These are phyloP conservation scores for Bunonema sp. DNA, from an alignment of 2,888 invertebrate genomes.

Conservation along the genomic window DNA sequence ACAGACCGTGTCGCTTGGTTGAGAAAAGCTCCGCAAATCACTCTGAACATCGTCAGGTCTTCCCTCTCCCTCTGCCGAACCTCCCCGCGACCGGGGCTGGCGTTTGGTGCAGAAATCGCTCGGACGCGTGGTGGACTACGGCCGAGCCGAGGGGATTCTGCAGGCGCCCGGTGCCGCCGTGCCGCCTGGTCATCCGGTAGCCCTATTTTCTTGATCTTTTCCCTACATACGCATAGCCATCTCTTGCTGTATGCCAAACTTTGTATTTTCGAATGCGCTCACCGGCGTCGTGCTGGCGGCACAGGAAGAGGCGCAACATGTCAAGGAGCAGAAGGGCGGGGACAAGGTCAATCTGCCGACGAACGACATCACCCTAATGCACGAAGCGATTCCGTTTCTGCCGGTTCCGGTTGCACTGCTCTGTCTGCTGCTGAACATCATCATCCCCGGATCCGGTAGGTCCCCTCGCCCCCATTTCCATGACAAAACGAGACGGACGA, in stretches of 20 bases:
- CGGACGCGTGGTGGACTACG: conserved; percentile 39
- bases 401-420: conserved; percentile 72
- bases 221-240: background rate
- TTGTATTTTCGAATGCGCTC: conserved; percentile 7
- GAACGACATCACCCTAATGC: conserved; percentile 60
- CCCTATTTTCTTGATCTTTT: background rate
- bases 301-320: conserved; percentile 35
- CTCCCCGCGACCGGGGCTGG: too few species aligned
- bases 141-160: conserved; percentile 38
- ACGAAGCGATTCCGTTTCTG: conserved; percentile 76
- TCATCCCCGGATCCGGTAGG: conserved; percentile 65
- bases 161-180: conserved; percentile 14
- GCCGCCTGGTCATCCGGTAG: background rate
- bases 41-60: too few species aligned
- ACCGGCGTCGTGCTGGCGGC: conserved; percentile 36
- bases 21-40: too few species aligned
- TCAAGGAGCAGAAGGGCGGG: conserved; percentile 29
- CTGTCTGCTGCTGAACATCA: conserved; percentile 66
- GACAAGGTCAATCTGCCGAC: conserved; percentile 39
- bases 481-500: background rate
- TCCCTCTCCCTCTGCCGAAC: too few species aligned
- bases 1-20: too few species aligned
- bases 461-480: too few species aligned
- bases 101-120: conserved; percentile 31
- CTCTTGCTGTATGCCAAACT: background rate